Percentiles rank a stretch among this genome's conserved stretches.
Conservation (phyloP, 2,113 vertebrate genomes). For the Poecile atricapillus region DNA sequence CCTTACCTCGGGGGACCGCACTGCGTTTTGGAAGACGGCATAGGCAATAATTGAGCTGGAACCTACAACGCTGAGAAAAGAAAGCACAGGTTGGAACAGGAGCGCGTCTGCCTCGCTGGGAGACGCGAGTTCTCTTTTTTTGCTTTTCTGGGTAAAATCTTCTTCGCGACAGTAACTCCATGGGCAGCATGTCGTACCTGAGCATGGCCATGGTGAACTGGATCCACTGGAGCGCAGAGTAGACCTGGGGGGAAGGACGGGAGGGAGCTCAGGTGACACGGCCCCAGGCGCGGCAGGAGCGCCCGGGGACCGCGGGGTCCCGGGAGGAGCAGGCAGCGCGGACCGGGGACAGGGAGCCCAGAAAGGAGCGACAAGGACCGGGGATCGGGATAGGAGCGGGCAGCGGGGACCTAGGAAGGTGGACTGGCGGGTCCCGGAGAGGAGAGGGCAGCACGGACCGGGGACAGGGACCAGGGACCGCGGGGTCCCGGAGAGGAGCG, state of each 20-base stretch:
- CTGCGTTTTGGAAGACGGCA: constrained; percentile 67
- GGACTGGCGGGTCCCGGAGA: neutral
- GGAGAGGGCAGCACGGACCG: neutral
- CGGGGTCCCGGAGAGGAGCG: too few relatives aligned
- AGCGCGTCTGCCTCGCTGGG: neutral
- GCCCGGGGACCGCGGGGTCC: neutral
- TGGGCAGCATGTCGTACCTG: constrained; percentile 59
- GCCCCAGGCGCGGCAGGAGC: neutral
- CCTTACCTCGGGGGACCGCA: constrained; percentile 74
- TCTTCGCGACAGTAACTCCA: neutral
- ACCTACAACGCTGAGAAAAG: constrained; percentile 70
- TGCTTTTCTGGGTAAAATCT: neutral
- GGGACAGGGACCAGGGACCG: neutral
- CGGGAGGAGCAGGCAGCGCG: neutral
- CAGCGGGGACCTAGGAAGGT: neutral
- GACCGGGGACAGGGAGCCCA: too few relatives aligned
- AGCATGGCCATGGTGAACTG: constrained; percentile 73
- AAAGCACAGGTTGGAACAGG: constrained; percentile 23
- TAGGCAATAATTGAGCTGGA: constrained; percentile 78
- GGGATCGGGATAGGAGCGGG: neutral
- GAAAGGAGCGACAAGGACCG: neutral
- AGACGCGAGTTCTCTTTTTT: neutral
- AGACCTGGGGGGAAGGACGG: constrained; percentile 47
- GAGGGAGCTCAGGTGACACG: neutral
- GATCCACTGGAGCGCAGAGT: constrained; percentile 72